Base-by-base conservation (phyloP, 2,113 vertebrate genomes). In the Leptosomus discolor region DNA sequence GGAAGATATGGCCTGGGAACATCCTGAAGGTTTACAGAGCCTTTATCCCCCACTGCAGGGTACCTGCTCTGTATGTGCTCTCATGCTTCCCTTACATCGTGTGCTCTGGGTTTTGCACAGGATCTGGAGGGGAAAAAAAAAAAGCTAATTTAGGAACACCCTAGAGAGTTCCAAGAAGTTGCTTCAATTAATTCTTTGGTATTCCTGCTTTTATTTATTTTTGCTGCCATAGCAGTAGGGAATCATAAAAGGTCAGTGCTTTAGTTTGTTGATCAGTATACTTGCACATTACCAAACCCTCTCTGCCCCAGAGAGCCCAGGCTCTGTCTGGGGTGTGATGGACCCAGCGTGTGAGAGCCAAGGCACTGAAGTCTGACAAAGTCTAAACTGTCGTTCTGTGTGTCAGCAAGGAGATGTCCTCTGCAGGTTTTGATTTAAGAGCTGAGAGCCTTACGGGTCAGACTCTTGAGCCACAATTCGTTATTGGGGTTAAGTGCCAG, bases 71-170 rank as follows among this genome's bases (percentile, higher is more conserved):
- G 6, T 64, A 2, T 70, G 54, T 53, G 69, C 64, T 74, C 23
- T 65, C 30, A 4, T 54, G 11, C 34, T 71, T 83, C n/a, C 37
- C 22, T 80, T 22, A 24, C 12, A 2, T 64, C 0, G 0, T 27
- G 23, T 68, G 48, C 39, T 53, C 67, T 69, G 36, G 21, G 56
- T 68, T 94, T 69, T 60, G 45, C 34, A 60, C 8, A 76, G 41
- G 4, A 45, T 87, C 41, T 74, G 9, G 24, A 36, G 1, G 3
- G 15, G 1, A 5, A 7, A 24, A 8, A 45, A 45, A 50, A 39
- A 22, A 30, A 29, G 8, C 27, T 85, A 19, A 27, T 79, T 85
- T 85, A 56, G 39, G 29, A 94, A 26, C 41, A 46, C 10, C 82
- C 19, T 41, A 37, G 26, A 56, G 36, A 61, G 23, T 86, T 80